A percentile compares a stretch with the other conserved stretches of the same genome.
Conservation (phyloP, 2,888 invertebrate species). For the Oscheius onirici region DNA sequence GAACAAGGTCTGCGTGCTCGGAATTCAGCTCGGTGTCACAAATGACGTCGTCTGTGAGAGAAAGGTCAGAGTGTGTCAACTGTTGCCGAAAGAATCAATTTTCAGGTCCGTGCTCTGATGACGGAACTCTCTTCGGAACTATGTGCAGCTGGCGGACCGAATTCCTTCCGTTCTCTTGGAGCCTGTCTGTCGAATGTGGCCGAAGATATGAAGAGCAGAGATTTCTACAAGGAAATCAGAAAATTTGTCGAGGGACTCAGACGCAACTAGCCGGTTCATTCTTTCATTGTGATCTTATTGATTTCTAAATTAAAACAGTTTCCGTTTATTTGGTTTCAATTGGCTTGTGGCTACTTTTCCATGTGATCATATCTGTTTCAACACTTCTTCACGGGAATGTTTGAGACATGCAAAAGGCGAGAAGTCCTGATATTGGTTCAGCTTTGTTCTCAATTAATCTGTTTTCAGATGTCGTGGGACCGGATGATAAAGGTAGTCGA, state of each 20-base stretch:
- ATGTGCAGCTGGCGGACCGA: slow-evolving; percentile 43
- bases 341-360: no score
- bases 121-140: slow-evolving; percentile 46
- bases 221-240: no score
- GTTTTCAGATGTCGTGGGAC: slow-evolving; percentile 32
- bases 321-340: no score
- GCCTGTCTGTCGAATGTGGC: slow-evolving; percentile 39
- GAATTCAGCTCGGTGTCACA: slow-evolving; percentile 71
- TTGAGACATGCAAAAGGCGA: no score
- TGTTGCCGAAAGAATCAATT: not conserved
- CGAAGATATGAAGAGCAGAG: slow-evolving; percentile 37
- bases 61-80: slow-evolving; percentile 23
- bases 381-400: no score
- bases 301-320: no score
- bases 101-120: slow-evolving; percentile 46
- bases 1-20: slow-evolving; percentile 80
- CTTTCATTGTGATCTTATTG: no score
- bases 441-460: no score
- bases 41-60: slow-evolving; percentile 41
- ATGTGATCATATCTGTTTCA: no score
- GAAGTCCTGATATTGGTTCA: no score
- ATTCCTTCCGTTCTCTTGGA: slow-evolving; percentile 40
- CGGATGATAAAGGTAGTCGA: slow-evolving; percentile 37
- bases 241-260: no score
- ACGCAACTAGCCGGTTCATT: no score